Base-by-base conservation (phyloP, 2,113 vertebrate genomes). In the Seriola aureovittata region DNA sequence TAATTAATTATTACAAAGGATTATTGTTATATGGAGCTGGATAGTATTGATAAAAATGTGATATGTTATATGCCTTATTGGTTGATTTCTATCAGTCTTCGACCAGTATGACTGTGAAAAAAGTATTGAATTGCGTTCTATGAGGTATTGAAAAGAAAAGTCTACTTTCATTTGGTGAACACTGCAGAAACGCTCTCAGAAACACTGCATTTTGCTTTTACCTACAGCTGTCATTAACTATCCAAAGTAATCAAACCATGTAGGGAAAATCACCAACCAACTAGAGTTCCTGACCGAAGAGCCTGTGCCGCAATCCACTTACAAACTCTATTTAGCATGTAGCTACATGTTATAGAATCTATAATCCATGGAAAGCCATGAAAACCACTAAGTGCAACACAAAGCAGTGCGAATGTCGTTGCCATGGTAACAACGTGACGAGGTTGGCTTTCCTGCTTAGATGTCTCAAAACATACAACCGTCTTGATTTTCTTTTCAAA, bases 361-460 rank as follows among this genome's bases (percentile, higher is more conserved):
- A 34, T 12, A 34, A 64, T 42, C 19, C 62, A 44, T n/a, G 36
- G 11, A 42, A 65, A 71, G 50, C 59, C 29, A 54, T 44, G 17
- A 52, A 71, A 72, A 81, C 2, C 57, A 74, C 79, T 73, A 71
- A 80, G 54, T 68, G 57, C 54, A 82, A 76, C 57, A 75, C 58
- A 76, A 76, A 71, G 64, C 59, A 38, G 40, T 74, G 76, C 66
- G 14, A 67, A 72, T 8, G 42, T 0, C 80, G 85, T 91, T 85
- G 71, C 85, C 57, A 80, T 80, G 74, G 85, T 85, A 88, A 85
- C 89, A 34, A 9, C 38, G 44, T 69, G 75, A 74, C 57, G 55
- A 59, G 48, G 19, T 44, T 69, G 50, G 67, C 73, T 76, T 78
- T 57, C 23, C 54, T 42, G 19, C 68, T 38, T 16, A 71, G 46